These are phyloP conservation scores for Teleiodes luculella DNA, from an alignment of 2,888 invertebrate species.

Conservation along the genomic window DNA sequence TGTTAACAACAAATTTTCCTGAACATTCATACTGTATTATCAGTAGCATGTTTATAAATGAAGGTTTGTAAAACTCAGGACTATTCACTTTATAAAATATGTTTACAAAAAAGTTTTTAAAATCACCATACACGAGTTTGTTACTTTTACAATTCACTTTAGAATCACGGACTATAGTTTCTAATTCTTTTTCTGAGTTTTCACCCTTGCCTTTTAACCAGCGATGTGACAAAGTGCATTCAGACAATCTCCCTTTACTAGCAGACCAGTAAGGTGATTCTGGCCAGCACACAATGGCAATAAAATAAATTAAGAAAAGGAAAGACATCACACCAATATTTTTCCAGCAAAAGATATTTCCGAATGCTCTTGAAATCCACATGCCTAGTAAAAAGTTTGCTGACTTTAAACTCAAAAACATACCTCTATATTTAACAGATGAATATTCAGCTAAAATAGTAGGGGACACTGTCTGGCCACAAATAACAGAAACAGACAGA, in stretches of 20 bases:
- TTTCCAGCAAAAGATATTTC: slow-evolving; percentile 19
- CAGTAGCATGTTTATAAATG: slow-evolving; percentile 4
- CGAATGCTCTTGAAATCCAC: slow-evolving; percentile 25
- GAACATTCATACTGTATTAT: slow-evolving; percentile 17
- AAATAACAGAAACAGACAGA: neutral
- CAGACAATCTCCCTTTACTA: slow-evolving; percentile 22
- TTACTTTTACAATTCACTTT: neutral
- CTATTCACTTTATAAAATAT: slow-evolving; percentile 7
- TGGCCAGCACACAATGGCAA: slow-evolving; percentile 22
- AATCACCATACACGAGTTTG: neutral
- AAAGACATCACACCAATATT: slow-evolving; percentile 15
- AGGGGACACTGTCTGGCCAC: neutral
- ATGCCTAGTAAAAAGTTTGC: slow-evolving; percentile 25
- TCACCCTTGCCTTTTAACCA: slow-evolving; percentile 25
- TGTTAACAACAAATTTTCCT: slow-evolving; percentile 24
- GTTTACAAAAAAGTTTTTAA: neutral
- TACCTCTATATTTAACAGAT: slow-evolving; percentile 23
- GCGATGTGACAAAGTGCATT: slow-evolving; percentile 22
- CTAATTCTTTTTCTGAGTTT: slow-evolving; percentile 19
- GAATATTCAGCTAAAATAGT: slow-evolving; percentile 13
- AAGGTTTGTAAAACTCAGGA: slow-evolving; percentile 5
- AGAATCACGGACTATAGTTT: neutral
- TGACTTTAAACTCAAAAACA: slow-evolving; percentile 25
- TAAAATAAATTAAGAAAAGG: slow-evolving; percentile 8
- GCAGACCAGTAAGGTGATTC: slow-evolving; percentile 28